These are phyloP conservation scores for Criorhina ranunculi DNA, from an alignment of 2,888 invertebrate species.

Conservation along the genomic window DNA sequence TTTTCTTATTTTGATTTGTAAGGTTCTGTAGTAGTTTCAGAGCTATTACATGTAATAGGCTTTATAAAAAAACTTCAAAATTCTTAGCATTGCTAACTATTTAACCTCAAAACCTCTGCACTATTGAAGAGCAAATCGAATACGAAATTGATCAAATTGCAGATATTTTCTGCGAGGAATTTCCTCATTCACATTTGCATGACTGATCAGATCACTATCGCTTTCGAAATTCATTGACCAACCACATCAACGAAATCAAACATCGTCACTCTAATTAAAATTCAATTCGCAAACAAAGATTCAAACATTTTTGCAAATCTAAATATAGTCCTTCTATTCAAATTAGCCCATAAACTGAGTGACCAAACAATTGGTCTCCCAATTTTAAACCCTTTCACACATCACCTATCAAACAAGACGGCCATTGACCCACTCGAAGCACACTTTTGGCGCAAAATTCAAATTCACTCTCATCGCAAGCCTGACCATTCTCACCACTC, in stretches of 20 bases:
- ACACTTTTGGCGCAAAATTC: constrained; percentile 55
- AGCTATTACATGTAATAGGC: too few species aligned
- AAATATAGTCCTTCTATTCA: constrained; percentile 11
- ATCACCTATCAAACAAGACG: constrained; percentile 28
- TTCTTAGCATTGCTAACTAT: too few species aligned
- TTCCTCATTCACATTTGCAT: not conserved
- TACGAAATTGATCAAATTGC: too few species aligned
- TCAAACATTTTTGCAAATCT: not conserved
- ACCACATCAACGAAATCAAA: not conserved
- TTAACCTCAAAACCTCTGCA: too few species aligned
- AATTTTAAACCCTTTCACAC: constrained; percentile 40
- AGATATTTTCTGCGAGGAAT: not conserved
- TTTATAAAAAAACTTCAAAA: too few species aligned
- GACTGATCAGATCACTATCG: constrained; percentile 18
- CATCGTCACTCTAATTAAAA: not conserved
- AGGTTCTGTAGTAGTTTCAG: too few species aligned
- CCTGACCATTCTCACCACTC: constrained; percentile 46
- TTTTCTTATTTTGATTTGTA: too few species aligned
- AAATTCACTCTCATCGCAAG: constrained; percentile 74
- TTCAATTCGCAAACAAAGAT: not conserved
- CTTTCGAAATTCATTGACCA: not conserved
- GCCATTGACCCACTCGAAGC: constrained; percentile 61
- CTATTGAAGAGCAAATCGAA: too few species aligned
- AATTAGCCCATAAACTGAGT: constrained; percentile 12
- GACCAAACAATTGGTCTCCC: constrained; percentile 20